These are phyloP conservation scores for Drosophila sp. DNA, from an alignment of 1,140 invertebrate species.

Conservation along the genomic window DNA sequence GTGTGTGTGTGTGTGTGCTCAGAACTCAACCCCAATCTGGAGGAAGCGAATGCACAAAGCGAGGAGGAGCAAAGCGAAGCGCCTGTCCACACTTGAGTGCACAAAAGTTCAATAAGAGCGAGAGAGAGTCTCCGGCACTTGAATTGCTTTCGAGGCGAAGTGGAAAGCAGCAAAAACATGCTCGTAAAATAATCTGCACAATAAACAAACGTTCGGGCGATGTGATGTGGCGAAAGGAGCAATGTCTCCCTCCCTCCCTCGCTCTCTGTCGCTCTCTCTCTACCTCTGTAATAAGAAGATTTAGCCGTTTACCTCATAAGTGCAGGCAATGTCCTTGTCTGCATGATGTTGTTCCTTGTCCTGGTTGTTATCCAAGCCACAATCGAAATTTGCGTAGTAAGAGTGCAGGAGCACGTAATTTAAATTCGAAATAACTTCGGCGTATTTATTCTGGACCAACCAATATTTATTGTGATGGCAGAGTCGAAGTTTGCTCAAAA, in stretches of 20 bases:
- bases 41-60: conserved; percentile 63
- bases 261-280: neutral
- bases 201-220: conserved; percentile 58
- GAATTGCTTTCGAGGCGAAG: conserved; percentile 55
- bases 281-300: conserved; percentile 66
- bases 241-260: neutral
- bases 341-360: conserved; percentile 29
- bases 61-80: neutral
- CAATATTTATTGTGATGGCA: conserved; percentile 83
- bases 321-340: conserved; percentile 71
- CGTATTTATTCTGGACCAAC: conserved; percentile 83
- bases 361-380: conserved; percentile 50
- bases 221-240: conserved; percentile 31
- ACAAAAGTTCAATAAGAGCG: conserved; percentile 78
- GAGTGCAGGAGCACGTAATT: conserved; percentile 76
- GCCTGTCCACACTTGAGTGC: conserved; percentile 70
- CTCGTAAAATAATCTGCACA: conserved; percentile 73
- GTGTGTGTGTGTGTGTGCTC: conserved; percentile 31
- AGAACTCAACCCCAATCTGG: conserved; percentile 41
- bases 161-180: conserved; percentile 35
- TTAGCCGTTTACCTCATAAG: conserved; percentile 81
- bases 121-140: conserved; percentile 41
- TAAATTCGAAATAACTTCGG: conserved; percentile 83
- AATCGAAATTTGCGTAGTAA: conserved; percentile 69
- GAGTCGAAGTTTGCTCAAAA: conserved; percentile 80